Percentiles rank a stretch among this genome's conserved stretches.
phyloP scores from a whole-genome alignment of 2,797 vertebrate genomes.

The Falco peregrinus region DNA sequence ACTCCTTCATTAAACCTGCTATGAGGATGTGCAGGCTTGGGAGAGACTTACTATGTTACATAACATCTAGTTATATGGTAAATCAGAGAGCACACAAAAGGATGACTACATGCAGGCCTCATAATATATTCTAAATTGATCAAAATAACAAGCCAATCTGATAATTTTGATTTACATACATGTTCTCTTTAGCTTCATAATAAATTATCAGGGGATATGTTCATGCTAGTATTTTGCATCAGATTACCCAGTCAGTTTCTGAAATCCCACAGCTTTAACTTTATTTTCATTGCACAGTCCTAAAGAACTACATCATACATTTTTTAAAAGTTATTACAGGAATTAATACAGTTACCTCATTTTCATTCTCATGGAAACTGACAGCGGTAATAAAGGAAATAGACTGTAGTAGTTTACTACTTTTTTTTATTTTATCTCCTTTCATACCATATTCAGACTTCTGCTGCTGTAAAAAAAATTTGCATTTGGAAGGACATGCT shows the following conservation, averaged over 20 bases:
- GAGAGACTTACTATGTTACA: not conserved
- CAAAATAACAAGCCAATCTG: not conserved
- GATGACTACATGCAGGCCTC: not conserved
- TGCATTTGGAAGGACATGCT: not conserved
- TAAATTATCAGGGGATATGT: not conserved
- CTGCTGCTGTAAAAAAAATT: accelerated
- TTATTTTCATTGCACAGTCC: not conserved
- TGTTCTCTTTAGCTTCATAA: not conserved
- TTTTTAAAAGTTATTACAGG: not conserved
- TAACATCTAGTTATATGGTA: not conserved
- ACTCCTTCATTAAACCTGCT: not conserved
- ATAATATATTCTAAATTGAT: not conserved
- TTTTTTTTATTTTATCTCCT: not conserved
- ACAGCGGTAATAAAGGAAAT: not conserved
- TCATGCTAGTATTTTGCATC: not conserved
- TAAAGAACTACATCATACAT: not conserved
- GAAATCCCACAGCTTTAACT: not conserved
- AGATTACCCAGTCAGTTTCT: not conserved
- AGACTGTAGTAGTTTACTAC: not conserved
- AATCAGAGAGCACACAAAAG: not conserved
- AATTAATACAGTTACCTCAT: not conserved
- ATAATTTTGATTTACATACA: not conserved
- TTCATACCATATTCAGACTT: not conserved
- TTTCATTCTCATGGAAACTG: not conserved
- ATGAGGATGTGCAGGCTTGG: not conserved